A percentile compares a stretch with the other conserved stretches of the same genome.
Conservation (phyloP, 2,797 vertebrate genomes). For the Yasuhikotakia modesta region DNA sequence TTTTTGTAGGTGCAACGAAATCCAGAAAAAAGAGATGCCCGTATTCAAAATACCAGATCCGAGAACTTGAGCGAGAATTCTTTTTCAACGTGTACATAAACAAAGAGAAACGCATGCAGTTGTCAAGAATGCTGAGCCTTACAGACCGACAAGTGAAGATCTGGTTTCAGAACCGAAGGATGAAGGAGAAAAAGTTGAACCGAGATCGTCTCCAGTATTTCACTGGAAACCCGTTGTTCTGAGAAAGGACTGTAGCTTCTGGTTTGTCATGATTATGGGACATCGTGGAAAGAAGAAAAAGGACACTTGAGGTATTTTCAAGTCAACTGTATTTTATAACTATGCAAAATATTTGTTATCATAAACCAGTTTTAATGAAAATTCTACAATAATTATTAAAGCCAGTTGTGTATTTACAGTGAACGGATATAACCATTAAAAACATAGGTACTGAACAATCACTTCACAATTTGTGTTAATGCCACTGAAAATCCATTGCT, state of each 20-base stretch:
- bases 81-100: slow-evolving; percentile 99
- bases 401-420: slow-evolving; percentile 38
- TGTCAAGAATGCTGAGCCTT: slow-evolving; percentile 96
- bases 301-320: slow-evolving; percentile 37
- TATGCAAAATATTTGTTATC: slow-evolving; percentile 66
- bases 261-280: slow-evolving; percentile 42
- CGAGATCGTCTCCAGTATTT: slow-evolving; percentile 98
- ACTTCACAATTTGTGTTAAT: slow-evolving; percentile 60
- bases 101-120: slow-evolving; percentile 97
- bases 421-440: slow-evolving; percentile 44
- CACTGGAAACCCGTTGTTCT: slow-evolving; percentile 97
- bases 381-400: slow-evolving; percentile 50
- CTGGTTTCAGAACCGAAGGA: slow-evolving; percentile 98
- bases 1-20: slow-evolving; percentile 81
- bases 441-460: slow-evolving; percentile 63
- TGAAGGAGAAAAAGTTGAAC: slow-evolving; percentile 99
- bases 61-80: slow-evolving; percentile 99
- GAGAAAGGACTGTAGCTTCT: slow-evolving; percentile 68
- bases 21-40: slow-evolving; percentile 98
- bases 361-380: slow-evolving; percentile 49
- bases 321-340: slow-evolving; percentile 54
- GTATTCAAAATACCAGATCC: slow-evolving; percentile 97
- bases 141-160: slow-evolving; percentile 99
- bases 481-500: slow-evolving; percentile 53
- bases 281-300: slow-evolving; percentile 14